These are phyloP conservation scores for Natator depressus DNA, from an alignment of 2,113 vertebrate genomes.

Conservation along the genomic window DNA sequence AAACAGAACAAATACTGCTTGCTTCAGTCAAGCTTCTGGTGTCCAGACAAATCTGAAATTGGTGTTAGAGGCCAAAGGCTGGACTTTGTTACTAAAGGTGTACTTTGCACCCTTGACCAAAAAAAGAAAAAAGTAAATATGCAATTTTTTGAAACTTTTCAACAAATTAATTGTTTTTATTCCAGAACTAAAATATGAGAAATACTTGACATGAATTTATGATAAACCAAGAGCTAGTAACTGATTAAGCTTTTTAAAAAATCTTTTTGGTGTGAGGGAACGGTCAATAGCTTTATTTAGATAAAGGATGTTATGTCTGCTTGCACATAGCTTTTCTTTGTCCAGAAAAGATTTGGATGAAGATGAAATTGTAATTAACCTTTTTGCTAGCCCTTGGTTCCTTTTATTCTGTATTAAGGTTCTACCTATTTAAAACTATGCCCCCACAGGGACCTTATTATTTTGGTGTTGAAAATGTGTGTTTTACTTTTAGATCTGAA, in stretches of 20 bases:
- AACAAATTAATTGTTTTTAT: rapidly evolving
- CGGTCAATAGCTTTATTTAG: not conserved
- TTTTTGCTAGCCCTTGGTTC: not conserved
- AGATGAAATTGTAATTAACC: not conserved
- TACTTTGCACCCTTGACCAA: not conserved
- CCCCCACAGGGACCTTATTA: not conserved
- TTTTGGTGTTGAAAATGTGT: not conserved
- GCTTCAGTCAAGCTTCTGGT: rapidly evolving
- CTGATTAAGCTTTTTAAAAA: rapidly evolving
- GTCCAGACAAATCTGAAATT: not conserved
- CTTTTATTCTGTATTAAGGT: not conserved
- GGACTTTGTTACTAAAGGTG: not conserved
- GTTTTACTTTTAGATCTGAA: not conserved
- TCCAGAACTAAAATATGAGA: not conserved
- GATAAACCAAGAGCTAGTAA: not conserved
- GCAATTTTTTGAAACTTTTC: not conserved
- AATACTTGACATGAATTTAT: not conserved
- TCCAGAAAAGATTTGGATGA: not conserved
- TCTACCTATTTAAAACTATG: not conserved
- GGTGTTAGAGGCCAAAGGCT: not conserved
- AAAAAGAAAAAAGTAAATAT: rapidly evolving
- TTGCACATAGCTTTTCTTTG: not conserved
- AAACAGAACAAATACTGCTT: rapidly evolving
- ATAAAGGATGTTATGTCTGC: not conserved
- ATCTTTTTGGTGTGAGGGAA: not conserved